Evolutionary conservation across 1,140 invertebrate species (phyloP).

Genomic region (Drosophila jambulina): DNA sequence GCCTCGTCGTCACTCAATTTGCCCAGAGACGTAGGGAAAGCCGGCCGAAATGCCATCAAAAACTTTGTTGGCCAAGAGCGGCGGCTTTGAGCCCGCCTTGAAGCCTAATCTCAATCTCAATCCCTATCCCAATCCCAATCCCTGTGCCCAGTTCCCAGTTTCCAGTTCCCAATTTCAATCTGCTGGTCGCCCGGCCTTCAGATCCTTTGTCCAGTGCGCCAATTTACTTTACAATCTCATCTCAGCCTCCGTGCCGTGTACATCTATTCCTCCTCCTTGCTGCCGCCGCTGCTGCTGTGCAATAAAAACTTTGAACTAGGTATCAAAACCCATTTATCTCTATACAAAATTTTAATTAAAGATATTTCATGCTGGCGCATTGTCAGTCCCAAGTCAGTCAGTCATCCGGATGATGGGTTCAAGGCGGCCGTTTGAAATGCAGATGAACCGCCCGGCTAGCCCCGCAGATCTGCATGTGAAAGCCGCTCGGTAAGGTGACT

Average conservation of each 20-base stretch:
- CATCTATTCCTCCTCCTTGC: constrained; percentile 1
- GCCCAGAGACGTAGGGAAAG: constrained; percentile 35
- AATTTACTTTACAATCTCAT: constrained; percentile 72
- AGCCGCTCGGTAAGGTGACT: constrained; percentile 60
- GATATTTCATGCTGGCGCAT: constrained; percentile 78
- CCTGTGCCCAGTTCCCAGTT: neutral
- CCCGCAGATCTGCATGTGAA: constrained; percentile 66
- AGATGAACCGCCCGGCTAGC: constrained; percentile 45
- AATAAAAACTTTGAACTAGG: constrained; percentile 79
- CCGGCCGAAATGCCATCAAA: constrained; percentile 67
- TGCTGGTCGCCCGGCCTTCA: constrained; percentile 61
- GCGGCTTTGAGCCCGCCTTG: constrained; percentile 42
- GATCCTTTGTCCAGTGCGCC: constrained; percentile 66
- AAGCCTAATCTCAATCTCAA: constrained; percentile 58
- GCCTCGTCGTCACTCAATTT: constrained; percentile 46
- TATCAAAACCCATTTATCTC: constrained; percentile 82
- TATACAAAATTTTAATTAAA: constrained; percentile 83
- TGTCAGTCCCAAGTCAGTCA: constrained; percentile 50
- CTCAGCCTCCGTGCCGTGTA: constrained; percentile 10
- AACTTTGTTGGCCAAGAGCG: constrained; percentile 66
- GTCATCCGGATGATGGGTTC: constrained; percentile 38
- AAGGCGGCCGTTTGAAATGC: constrained; percentile 68
- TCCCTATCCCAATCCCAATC: constrained; percentile 22
- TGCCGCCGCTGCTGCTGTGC: constrained; percentile 25
- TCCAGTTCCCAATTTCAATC: constrained; percentile 55